Base-by-base conservation (phyloP, 2,888 invertebrate species). In the Trissolcus brochymenae region DNA sequence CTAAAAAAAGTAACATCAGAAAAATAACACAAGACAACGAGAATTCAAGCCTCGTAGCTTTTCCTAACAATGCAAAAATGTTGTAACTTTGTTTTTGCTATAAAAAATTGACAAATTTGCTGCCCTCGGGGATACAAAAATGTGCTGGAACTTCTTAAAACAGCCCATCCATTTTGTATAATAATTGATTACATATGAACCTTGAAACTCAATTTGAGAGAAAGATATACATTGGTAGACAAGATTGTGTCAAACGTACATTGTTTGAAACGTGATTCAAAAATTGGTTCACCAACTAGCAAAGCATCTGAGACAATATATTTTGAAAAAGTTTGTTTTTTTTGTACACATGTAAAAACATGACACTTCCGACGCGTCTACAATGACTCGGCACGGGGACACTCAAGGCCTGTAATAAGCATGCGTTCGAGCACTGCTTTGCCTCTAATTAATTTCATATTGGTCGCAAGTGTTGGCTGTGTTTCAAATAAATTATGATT, bases 341-440 rank as follows among this genome's bases (percentile, higher is more conserved):
- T 25, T 67, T 76, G 76, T 76, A 76, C 76, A 76, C 59, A 71
- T 81, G 80, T 81, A 80, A 78, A 82, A 82, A 82, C 75, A 73
- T 64, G 71, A 65, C 50, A 57, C 68, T 66, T 68, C 19, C 57
- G 51, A 46, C 55, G 55, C 55, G 65, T 68, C 55, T 60, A 71
- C 65, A 35, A 62, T 55, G 43, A 74, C 67, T 76, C 41, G 67
- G 56, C 53, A 75, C 21, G 41, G 54, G 57, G 79, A 82, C 80
- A 79, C 81, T 80, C 78, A 71, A 85, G 81, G 83, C 81, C 82
- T 81, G 72, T 75, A 83, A 83, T 80, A 82, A 81, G 80, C 79
- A 81, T 82, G 75, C 62, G 76, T 83, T 73, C 77, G 76, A 83
- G 74, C 79, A 81, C 80, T 81, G 77, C 78, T 81, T 79, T 78